Conservation (phyloP, 2,113 vertebrate species). For the Tupaia chinensis region DNA sequence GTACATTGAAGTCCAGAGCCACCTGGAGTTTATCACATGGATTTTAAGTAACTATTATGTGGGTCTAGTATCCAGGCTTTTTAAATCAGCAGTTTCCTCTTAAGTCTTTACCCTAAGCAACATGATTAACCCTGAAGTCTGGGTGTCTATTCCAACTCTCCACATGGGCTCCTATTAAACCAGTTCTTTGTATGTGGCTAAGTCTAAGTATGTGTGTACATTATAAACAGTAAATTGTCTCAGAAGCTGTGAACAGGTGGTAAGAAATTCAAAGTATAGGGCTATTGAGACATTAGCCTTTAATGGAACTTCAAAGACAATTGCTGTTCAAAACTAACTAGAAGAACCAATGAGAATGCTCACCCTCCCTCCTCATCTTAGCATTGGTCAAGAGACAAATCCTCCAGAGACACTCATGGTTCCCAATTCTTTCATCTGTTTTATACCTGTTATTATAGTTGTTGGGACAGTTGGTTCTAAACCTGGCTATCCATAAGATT, state of each 20-base stretch:
- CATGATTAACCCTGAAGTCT: conserved; percentile 47
- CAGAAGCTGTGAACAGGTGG: conserved; percentile 20
- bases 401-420: background rate
- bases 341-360: background rate
- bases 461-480: background rate
- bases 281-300: background rate
- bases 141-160: conserved; percentile 44
- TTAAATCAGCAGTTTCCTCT: conserved; percentile 34
- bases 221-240: conserved; percentile 50
- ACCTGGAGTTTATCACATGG: conserved; percentile 43
- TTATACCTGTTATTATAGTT: background rate
- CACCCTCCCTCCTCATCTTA: background rate
- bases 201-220: background rate
- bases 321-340: conserved; percentile 43
- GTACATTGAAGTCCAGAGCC: background rate
- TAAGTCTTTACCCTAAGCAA: conserved; percentile 7
- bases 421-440: background rate
- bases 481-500: background rate
- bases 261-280: conserved; percentile 35
- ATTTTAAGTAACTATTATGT: conserved; percentile 51
- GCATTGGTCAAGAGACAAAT: background rate
- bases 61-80: conserved; percentile 36
- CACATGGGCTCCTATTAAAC: conserved; percentile 51
- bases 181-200: background rate
- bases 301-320: conserved; percentile 44